Evolutionary conservation across 1,140 invertebrate genomes (phyloP).

Genomic region (Eurosta solidaginis): DNA sequence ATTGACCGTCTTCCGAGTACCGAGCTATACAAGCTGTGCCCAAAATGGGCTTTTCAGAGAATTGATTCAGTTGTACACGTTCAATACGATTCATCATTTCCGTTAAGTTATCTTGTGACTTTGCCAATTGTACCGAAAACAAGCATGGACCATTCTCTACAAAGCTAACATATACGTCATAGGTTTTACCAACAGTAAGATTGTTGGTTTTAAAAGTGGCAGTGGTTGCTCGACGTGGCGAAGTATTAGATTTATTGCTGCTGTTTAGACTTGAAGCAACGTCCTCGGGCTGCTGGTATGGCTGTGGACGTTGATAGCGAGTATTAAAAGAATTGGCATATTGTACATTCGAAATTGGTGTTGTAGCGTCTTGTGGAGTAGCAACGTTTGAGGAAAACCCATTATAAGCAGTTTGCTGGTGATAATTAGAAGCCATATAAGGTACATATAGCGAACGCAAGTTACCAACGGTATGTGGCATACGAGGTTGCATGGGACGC

Average conservation of each 20-base stretch:
- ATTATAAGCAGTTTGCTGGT: neutral
- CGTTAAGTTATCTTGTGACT: constrained; percentile 64
- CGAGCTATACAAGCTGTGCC: constrained; percentile 74
- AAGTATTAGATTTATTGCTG: neutral
- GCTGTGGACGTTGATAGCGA: constrained; percentile 31
- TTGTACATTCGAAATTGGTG: constrained; percentile 26
- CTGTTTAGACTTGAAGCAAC: constrained; percentile 25
- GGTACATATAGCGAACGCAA: constrained; percentile 31
- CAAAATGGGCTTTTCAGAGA: constrained; percentile 65
- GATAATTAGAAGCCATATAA: constrained; percentile 28
- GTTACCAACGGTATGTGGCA: constrained; percentile 35
- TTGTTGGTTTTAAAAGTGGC: constrained; percentile 65
- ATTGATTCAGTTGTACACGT: constrained; percentile 63
- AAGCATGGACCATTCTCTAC: constrained; percentile 75
- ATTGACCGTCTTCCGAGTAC: constrained; percentile 67
- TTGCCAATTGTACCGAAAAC: constrained; percentile 73
- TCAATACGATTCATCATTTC: constrained; percentile 73
- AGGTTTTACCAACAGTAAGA: constrained; percentile 57
- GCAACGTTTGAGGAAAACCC: neutral
- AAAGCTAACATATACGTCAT: constrained; percentile 73
- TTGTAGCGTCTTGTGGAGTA: neutral
- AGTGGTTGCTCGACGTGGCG: constrained; percentile 50
- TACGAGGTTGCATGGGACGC: constrained; percentile 30
- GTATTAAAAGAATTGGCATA: constrained; percentile 13
- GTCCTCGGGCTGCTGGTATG: constrained; percentile 34